Percentiles rank a stretch among this genome's conserved stretches.
These are phyloP conservation scores for Typhlichthys subterraneus DNA, from an alignment of 2,797 vertebrate species.

Conservation along the genomic window DNA sequence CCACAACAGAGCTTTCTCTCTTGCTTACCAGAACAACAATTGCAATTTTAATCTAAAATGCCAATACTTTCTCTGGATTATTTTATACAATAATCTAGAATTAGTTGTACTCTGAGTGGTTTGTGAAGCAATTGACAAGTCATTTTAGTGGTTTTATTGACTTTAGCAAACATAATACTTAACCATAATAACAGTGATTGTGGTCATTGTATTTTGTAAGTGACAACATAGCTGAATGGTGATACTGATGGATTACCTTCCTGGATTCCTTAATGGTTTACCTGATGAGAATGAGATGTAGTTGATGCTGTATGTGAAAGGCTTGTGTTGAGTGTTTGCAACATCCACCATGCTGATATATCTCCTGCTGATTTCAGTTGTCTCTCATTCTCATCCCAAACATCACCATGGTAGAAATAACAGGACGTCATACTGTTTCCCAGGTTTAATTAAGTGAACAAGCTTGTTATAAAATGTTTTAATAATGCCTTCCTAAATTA, in stretches of 20 bases:
- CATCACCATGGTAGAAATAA: constrained; percentile 13
- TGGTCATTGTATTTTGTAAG: too few species aligned
- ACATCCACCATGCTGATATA: neutral
- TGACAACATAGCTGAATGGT: too few species aligned
- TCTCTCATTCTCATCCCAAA: neutral
- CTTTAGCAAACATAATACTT: too few species aligned
- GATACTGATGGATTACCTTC: too few species aligned
- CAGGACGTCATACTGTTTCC: constrained; percentile 32
- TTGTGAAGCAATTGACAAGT: too few species aligned
- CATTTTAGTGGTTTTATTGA: too few species aligned
- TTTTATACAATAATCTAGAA: too few species aligned
- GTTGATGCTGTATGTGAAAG: too few species aligned
- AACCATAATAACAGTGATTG: too few species aligned
- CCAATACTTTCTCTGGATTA: neutral
- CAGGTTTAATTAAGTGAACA: constrained; percentile 22
- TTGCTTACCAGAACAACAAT: neutral
- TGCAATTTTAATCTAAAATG: neutral
- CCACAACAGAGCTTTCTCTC: neutral
- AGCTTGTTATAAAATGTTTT: constrained; percentile 13
- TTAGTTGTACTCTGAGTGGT: too few species aligned
- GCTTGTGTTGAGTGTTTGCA: neutral
- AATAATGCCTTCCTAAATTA: constrained; percentile 15
- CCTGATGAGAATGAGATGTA: too few species aligned
- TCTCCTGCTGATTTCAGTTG: constrained; percentile 14
- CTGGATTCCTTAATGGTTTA: too few species aligned